Conservation (phyloP, 2,888 invertebrate species). For the Congeria kusceri region DNA sequence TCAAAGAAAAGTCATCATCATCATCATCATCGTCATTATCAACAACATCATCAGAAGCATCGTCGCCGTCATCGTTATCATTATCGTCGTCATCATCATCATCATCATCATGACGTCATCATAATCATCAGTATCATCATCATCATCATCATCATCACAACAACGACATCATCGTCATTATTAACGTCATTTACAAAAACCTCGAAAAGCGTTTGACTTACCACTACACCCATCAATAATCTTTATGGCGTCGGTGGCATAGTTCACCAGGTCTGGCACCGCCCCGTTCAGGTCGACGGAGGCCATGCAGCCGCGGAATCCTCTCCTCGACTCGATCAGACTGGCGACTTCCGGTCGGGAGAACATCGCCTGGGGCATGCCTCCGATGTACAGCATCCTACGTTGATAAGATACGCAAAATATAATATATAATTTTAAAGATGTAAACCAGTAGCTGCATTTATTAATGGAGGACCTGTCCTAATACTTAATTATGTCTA, state of each 20-base stretch:
- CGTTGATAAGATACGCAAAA: not conserved
- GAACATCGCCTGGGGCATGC: slow-evolving; percentile 75
- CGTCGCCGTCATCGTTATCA: too few species aligned
- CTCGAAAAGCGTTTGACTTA: slow-evolving; percentile 24
- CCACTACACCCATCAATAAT: slow-evolving; percentile 64
- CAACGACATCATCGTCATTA: too few species aligned
- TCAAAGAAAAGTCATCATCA: too few species aligned
- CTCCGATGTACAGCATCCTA: slow-evolving; percentile 76
- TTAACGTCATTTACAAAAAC: not conserved
- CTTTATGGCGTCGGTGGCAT: slow-evolving; percentile 49
- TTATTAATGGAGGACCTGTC: too few species aligned
- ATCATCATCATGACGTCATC: too few species aligned
- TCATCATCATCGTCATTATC: not conserved
- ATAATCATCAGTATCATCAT: too few species aligned
- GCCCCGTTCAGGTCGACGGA: slow-evolving; percentile 78
- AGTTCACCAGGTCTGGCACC: slow-evolving; percentile 72
- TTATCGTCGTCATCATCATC: too few species aligned
- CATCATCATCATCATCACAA: too few species aligned
- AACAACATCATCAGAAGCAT: too few species aligned
- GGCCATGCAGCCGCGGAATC: slow-evolving; percentile 83
- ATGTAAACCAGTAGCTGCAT: too few species aligned
- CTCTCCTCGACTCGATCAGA: slow-evolving; percentile 75
- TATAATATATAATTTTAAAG: not conserved
- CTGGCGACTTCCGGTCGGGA: slow-evolving; percentile 55
- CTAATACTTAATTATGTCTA: too few species aligned